phyloP scores from a whole-genome alignment of 2,113 vertebrate genomes.

The Pitta sordida region DNA sequence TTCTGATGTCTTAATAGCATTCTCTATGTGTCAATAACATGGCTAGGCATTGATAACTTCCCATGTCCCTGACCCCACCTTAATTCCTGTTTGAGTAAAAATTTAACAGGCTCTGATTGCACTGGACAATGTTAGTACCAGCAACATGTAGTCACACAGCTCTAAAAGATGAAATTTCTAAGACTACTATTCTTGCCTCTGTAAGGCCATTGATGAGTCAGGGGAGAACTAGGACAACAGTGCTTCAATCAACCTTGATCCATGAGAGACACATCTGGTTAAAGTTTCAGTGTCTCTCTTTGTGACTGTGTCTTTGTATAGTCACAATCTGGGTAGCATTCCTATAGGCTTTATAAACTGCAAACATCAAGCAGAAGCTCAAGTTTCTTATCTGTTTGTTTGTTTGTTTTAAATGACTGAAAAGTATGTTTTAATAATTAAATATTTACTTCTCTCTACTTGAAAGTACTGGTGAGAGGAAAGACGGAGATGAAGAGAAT shows the following conservation, averaged over 20 bases:
- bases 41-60: not conserved
- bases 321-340: not conserved
- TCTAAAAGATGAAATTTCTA: not conserved
- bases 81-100: not conserved
- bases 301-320: not conserved
- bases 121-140: not conserved
- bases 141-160: not conserved
- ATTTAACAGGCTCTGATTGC: not conserved
- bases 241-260: not conserved
- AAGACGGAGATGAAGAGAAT: not conserved
- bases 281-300: not conserved
- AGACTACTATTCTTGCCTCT: not conserved
- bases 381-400: not conserved
- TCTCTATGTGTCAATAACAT: not conserved
- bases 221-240: not conserved
- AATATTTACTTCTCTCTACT: not conserved
- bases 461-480: not conserved
- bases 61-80: not conserved
- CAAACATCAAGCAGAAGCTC: not conserved
- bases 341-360: not conserved
- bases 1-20: not conserved
- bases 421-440: not conserved
- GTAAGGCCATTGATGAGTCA: not conserved
- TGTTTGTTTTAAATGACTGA: not conserved
- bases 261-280: not conserved